Base-by-base conservation (phyloP, 2,797 vertebrate genomes). In the Chelonia mydas region DNA sequence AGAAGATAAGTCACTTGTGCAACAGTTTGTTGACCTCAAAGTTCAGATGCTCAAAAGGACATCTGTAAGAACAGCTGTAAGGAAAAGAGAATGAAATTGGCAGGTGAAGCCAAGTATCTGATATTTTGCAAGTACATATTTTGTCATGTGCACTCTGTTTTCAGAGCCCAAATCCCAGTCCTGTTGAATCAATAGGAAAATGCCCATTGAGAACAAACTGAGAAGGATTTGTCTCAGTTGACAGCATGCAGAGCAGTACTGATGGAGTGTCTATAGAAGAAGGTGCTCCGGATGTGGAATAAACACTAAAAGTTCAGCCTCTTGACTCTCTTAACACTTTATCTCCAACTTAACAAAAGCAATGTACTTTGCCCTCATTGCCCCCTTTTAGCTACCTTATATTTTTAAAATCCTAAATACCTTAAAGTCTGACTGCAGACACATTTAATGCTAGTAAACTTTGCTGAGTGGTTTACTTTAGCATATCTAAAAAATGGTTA, bases 131-230 rank as follows among this genome's bases (percentile, higher is more conserved):
- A 41, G 84, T 90, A 87, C 72, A 5, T 74, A 80, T 96, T 97
- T 96, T 91, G 89, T 90, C 84, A 55, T 84, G 82, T 1, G 0
- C 47, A 78, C 79, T 17, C 25, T 76, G 76, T 41, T 93, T 96
- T 90, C 54, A 78, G 54, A 86, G 92, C 86, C 47, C 80, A 91
- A 12, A 81, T 86, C 94, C 94, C 59, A 23, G 41, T 96, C 50
- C 78, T 94, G 25, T n/a, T 93, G 80, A 93, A 78, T 81, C 93
- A 77, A 33, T 96, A 95, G 95, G 88, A 97, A 91, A 94, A 93
- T 90, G 84, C 90, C 87, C 49, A 61, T 81, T 0, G 0, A 83
- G 89, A 96, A 96, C 87, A 96, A 96, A 96, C 61, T 92, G 83
- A 92, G 84, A 94, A 87, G 78, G 45, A 95, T 96, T 96, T 96